Base-by-base conservation (phyloP, 2,113 vertebrate genomes). In the Oncorhynchus clarkii region DNA sequence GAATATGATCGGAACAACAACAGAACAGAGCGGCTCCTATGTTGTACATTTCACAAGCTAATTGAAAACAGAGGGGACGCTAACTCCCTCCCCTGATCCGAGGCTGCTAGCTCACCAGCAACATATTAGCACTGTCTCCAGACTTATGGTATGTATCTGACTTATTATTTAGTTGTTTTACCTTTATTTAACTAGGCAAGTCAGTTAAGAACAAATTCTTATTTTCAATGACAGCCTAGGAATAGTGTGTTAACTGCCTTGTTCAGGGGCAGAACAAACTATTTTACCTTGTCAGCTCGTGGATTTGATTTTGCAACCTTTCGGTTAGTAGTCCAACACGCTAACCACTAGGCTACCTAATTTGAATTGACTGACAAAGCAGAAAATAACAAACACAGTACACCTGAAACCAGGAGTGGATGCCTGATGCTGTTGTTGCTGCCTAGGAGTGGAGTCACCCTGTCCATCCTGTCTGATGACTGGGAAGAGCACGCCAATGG, bases 21-120 rank as follows among this genome's bases (percentile, higher is more conserved):
- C 71, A 49, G 75, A 81, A 77, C 86, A 84, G 72, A 89, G 83
- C 85, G 9, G 9, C 39, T 11, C 39, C 9, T 11, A 45, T 70
- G 88, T 88, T 84, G 84, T 88, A 86, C 83, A 85, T 91, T 91
- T 90, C 80, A 86, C 57, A 77, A 27, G 78, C 78, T 93, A 92
- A 94, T 91, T 93, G 90, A 90, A 89, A 93, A 92, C 91, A 93
- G 90, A 91, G 8, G 8, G 39, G 39, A 45, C 0, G 2, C 39
- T 11, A 45, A 11, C 86, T 86, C 89, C 76, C 77, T 79, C 78
- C 75, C 80, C 80, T 84, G 74, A 80, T 86, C 82, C 80, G 82
- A 81, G 69, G 27, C 84, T 31, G 7, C 76, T 68, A 59, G 67
- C 22, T 22, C 39, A 11, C 70, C 88, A 79, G 79, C 64, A 83